A percentile compares a stretch with the other conserved stretches of the same genome.
Evolutionary conservation across 2,113 vertebrate species (phyloP).

Genomic region (Planiliza haematocheilus): DNA sequence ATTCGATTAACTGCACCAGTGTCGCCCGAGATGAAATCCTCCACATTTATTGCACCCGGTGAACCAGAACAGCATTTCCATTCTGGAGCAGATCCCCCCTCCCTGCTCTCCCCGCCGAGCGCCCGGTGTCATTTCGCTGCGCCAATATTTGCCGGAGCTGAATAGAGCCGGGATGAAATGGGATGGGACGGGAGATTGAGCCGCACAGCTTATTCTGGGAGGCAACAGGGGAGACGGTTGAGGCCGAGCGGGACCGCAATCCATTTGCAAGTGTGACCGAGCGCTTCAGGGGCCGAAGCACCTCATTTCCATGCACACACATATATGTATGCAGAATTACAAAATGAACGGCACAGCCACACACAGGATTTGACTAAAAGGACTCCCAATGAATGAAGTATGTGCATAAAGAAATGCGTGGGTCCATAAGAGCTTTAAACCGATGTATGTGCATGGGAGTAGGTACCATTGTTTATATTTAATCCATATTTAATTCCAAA

Average conservation of each 20-base stretch:
- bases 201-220: constrained; percentile 51
- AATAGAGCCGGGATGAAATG: constrained; percentile 22
- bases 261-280: constrained; percentile 58
- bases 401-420: neutral
- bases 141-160: constrained; percentile 37
- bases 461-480: no score
- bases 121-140: constrained; percentile 24
- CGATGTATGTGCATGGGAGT: no score
- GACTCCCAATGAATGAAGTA: neutral
- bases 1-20: constrained; percentile 20
- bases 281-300: constrained; percentile 22
- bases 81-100: constrained; percentile 22
- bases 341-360: neutral
- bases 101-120: neutral
- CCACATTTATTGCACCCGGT: constrained; percentile 24
- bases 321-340: neutral
- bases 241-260: constrained; percentile 36
- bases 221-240: constrained; percentile 17
- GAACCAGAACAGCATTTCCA: constrained; percentile 45
- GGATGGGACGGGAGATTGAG: constrained; percentile 44
- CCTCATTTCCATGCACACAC: constrained; percentile 37
- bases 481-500: no score
- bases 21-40: constrained; percentile 34
- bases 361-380: constrained; percentile 14
- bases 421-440: neutral